Base-by-base conservation (phyloP, 2,797 vertebrate species). In the Onychomys arenicola region DNA sequence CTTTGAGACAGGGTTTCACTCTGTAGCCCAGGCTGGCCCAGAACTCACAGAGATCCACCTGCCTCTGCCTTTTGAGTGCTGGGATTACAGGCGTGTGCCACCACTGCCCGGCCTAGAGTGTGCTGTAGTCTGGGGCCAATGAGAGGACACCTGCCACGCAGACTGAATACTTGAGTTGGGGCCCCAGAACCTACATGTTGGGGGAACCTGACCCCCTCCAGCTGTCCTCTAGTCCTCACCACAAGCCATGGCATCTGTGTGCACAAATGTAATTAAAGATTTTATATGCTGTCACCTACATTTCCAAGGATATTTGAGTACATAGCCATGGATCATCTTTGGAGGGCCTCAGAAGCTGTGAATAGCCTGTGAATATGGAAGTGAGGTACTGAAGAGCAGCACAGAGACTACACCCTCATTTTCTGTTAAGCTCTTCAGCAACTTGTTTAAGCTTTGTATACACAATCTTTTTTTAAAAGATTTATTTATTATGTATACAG, bases 281-380 rank as follows among this genome's bases (percentile, higher is more conserved):
- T 34, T 23, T 34, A 84, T 65, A 85, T 69, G 83, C 21, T 69
- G 2, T 61, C 12, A 67, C 63, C 61, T 77, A 19, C 63, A 67
- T 91, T 94, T 95, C 2, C 75, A 80, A 95, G 91, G 29, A 91
- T 61, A 94, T 83, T 82, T 85, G 37, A 86, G 91, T 83, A 29
- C 49, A 63, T 63, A 83, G 63, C 23, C 73, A 77, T n/a, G 29
- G 37, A 21, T n/a, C 85, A 25, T 37, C 40, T 91, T 46, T 59
- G 93, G 76, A 78, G 67, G 55, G 43, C 23, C 25, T 73, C 46
- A 27, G 61, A 90, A 92, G 77, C 32, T 84, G 34, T 3, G 46
- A n/a, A 49, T 27, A 55, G 10, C 55, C 12, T 67, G 1, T 52
- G 82, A 75, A 61, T 61, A 27, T 11, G 0, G 55, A 43, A 10